Evolutionary conservation across 1,140 invertebrate genomes (phyloP).

Genomic region (Frieseomelitta varia): DNA sequence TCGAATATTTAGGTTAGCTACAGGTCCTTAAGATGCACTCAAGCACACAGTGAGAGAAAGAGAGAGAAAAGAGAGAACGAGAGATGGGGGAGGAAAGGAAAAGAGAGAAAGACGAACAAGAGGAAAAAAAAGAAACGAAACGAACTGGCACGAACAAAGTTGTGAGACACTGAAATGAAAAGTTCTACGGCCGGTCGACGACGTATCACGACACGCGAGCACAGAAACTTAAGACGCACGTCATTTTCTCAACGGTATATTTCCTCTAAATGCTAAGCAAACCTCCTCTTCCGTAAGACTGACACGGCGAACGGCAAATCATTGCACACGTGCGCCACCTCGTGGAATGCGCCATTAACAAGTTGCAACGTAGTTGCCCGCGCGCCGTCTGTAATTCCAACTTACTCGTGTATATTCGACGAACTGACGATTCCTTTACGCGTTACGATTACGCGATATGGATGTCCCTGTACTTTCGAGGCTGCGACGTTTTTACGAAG

Average conservation of each 20-base stretch:
- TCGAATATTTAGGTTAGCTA: conserved; percentile 67
- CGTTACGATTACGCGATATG: not conserved
- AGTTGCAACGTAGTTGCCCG: conserved; percentile 31
- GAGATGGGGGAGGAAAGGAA: not conserved
- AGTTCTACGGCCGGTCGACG: conserved; percentile 10
- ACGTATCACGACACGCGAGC: conserved; percentile 83
- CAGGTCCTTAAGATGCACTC: conserved; percentile 46
- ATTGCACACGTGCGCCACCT: conserved; percentile 64
- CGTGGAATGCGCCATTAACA: conserved; percentile 48
- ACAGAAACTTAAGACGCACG: conserved; percentile 83
- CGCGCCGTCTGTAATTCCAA: not conserved
- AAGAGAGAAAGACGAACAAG: conserved; percentile 80
- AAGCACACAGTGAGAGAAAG: conserved; percentile 7
- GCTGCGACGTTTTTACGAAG: no score
- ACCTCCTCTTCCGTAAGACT: conserved; percentile 75
- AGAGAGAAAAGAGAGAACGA: not conserved
- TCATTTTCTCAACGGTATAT: conserved; percentile 83
- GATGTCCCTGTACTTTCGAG: not conserved
- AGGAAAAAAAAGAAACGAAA: conserved; percentile 12
- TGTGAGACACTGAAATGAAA: conserved; percentile 12
- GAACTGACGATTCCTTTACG: not conserved
- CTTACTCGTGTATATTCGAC: not conserved
- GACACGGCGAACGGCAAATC: conserved; percentile 64
- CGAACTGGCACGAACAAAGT: conserved; percentile 14
- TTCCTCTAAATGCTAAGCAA: conserved; percentile 75